phyloP scores from a whole-genome alignment of 2,113 vertebrate species.

The Actenoides hombroni region DNA sequence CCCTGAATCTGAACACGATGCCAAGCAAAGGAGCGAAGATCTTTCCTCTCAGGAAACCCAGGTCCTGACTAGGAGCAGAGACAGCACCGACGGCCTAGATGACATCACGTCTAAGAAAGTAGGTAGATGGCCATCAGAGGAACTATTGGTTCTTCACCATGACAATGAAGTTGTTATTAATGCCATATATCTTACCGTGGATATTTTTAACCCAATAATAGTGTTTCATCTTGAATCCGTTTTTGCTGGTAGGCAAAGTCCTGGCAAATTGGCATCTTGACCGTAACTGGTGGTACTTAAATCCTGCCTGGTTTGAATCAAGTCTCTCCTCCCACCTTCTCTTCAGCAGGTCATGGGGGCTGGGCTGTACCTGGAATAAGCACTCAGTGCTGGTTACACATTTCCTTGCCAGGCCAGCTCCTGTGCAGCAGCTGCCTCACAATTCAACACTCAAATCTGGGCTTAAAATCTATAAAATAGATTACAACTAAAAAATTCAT shows the following conservation, averaged over 20 bases:
- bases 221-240: neutral
- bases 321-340: neutral
- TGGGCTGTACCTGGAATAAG: neutral
- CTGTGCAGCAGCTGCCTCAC: neutral
- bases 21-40: neutral
- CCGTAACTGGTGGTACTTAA: neutral
- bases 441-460: neutral
- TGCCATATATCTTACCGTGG: neutral
- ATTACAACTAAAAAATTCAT: neutral
- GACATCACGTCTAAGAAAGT: slow-evolving; percentile 84
- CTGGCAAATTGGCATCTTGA: neutral
- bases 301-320: neutral
- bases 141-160: neutral
- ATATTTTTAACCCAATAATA: neutral
- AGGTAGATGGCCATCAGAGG: neutral
- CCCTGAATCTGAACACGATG: neutral
- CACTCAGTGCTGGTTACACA: fast-evolving
- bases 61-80: neutral
- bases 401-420: neutral
- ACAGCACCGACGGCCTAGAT: slow-evolving; percentile 9
- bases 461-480: neutral
- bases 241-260: neutral
- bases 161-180: neutral
- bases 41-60: neutral
- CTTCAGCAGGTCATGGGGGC: neutral